These are phyloP conservation scores for Gnathonemus echidnorhynchus DNA, from an alignment of 2,113 vertebrate species.

Conservation along the genomic window DNA sequence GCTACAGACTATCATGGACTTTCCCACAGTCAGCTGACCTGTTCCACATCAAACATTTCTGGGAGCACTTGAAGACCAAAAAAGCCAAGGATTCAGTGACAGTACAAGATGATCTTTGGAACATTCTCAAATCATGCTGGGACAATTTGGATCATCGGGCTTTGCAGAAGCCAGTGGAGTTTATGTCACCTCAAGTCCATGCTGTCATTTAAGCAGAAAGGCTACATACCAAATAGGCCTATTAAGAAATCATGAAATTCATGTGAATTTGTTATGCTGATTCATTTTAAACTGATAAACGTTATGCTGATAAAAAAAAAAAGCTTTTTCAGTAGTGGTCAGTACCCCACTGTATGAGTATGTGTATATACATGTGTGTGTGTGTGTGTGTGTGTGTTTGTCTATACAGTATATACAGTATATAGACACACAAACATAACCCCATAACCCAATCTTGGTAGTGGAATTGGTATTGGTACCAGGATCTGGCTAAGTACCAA, in stretches of 20 bases:
- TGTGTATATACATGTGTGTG: no score
- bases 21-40: background rate
- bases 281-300: background rate
- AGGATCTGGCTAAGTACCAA: background rate
- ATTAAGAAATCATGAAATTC: background rate
- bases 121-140: background rate
- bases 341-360: background rate
- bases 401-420: no score
- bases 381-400: no score
- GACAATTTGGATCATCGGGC: background rate
- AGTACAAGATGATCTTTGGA: background rate
- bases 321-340: background rate
- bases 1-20: background rate
- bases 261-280: background rate
- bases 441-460: background rate
- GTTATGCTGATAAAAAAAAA: no score
- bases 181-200: background rate
- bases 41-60: background rate
- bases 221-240: background rate
- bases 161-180: background rate
- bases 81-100: background rate
- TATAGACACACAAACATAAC: no score
- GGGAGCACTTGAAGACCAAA: background rate
- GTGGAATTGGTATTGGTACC: background rate
- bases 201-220: background rate